Evolutionary conservation across 2,797 vertebrate genomes (phyloP).

Genomic region (Knipowitschia caucasica): DNA sequence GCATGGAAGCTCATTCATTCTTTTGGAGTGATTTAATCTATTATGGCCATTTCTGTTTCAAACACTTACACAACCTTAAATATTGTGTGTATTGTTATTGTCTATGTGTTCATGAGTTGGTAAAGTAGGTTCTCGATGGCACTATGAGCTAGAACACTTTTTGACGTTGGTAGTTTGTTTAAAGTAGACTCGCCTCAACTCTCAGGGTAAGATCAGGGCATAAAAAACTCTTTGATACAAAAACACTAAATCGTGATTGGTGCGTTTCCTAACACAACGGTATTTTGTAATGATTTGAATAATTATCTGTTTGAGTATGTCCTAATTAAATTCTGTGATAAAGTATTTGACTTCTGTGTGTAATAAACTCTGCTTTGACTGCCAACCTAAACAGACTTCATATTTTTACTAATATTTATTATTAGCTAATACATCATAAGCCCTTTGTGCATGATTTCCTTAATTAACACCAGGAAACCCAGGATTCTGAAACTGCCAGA

Average conservation of each 20-base stretch:
- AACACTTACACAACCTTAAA: slow-evolving; percentile 4
- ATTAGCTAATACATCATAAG: too few relatives aligned
- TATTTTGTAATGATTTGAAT: slow-evolving; percentile 17
- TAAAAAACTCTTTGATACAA: slow-evolving; percentile 11
- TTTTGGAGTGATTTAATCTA: slow-evolving; percentile 5
- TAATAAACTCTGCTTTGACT: slow-evolving; percentile 64
- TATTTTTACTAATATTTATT: not conserved
- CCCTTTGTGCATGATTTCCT: too few relatives aligned
- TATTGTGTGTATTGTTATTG: slow-evolving; percentile 2
- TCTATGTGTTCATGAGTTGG: slow-evolving; percentile 10
- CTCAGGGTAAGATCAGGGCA: slow-evolving; percentile 62
- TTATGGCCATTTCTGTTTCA: not conserved
- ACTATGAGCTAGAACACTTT: slow-evolving; percentile 41
- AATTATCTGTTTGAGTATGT: slow-evolving; percentile 31
- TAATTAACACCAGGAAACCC: too few relatives aligned
- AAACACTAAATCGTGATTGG: slow-evolving; percentile 5
- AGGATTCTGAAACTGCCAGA: too few relatives aligned
- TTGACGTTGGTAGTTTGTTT: slow-evolving; percentile 18
- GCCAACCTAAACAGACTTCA: slow-evolving; percentile 22
- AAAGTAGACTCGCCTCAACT: slow-evolving; percentile 20
- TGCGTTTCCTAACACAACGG: slow-evolving; percentile 16
- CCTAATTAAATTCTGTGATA: slow-evolving; percentile 29
- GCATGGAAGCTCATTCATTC: slow-evolving; percentile 15
- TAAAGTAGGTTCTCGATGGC: slow-evolving; percentile 28
- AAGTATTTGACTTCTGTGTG: slow-evolving; percentile 58